These are phyloP conservation scores for Thysanoteuthis rhombus DNA, from an alignment of 2,888 invertebrate species.

Conservation along the genomic window DNA sequence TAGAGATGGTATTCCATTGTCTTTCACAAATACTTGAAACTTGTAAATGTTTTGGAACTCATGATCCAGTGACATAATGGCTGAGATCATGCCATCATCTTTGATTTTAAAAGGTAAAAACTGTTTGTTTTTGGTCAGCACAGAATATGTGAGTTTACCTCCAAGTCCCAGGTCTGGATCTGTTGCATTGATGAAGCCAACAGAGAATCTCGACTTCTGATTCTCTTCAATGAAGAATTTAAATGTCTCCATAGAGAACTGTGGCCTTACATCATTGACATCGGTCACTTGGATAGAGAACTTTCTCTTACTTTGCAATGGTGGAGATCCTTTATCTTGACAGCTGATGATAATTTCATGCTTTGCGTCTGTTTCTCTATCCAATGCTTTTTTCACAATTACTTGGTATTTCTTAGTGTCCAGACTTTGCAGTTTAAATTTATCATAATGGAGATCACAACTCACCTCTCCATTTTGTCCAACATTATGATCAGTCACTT, in stretches of 20 bases:
- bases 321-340: background rate
- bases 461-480: background rate
- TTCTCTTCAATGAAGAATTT: conserved; percentile 12
- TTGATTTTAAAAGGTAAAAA: background rate
- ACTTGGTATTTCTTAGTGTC: background rate
- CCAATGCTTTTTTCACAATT: background rate
- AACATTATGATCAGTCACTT: background rate
- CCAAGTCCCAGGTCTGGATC: background rate
- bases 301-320: background rate
- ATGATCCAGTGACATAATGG: background rate
- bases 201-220: background rate
- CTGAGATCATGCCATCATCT: background rate
- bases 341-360: conserved; percentile 12
- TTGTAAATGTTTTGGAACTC: background rate
- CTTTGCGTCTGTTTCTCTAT: conserved; percentile 12
- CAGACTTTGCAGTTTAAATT: background rate
- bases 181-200: background rate
- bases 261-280: background rate
- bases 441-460: background rate
- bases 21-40: conserved; percentile 12
- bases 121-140: background rate
- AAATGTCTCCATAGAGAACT: background rate
- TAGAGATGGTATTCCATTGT: background rate
- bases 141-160: background rate
- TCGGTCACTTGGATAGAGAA: background rate